Evolutionary conservation across 2,888 invertebrate genomes (phyloP), one percentile per base, ranked within the genome.

Genomic region (Tachina grossa): DNA sequence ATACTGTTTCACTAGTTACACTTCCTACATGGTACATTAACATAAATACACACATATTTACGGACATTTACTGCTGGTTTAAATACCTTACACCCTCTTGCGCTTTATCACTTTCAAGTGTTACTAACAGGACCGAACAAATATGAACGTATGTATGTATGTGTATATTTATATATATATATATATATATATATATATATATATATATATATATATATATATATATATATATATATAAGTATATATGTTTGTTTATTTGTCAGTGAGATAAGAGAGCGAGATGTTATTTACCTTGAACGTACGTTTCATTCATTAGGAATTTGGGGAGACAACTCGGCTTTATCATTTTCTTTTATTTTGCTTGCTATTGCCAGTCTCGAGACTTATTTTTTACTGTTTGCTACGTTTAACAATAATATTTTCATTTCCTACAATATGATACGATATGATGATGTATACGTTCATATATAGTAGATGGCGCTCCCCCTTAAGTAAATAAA

Each of bases 241-340:
- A 4, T 31, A 19, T 41, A 2, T 4, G 49, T n/a, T 41, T 43
- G 43, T 69, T n/a, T 68, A n/a, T 22, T 8, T 59, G 22, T 13
- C 31, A 22, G 22, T 16, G 14, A 49, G 84, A 81, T 84, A 84
- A 81, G 71, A 69, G 10, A 65, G 49, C 22, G 31, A 61, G 13
- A 76, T 57, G 49, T 65, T 83, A 51, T 83, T 83, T 82, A 51
- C 75, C 65, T 65, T 69, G 49, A 69, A 75, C 69, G 63, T 77
- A 66, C 72, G 74, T 79, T 88, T 88, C 88, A 88, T 88, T 88
- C 88, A 88, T 87, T 87, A 86, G 88, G 88, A 88, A 89, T 89
- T 89, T 89, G 89, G 89, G 89, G 89, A 89, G 89, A 89, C 89
- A 89, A 89, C 89, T 89, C 88, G 88, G 89, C 89, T 89, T 89